phyloP scores from a whole-genome alignment of 1,140 invertebrate species.

The Bombus turneri region DNA sequence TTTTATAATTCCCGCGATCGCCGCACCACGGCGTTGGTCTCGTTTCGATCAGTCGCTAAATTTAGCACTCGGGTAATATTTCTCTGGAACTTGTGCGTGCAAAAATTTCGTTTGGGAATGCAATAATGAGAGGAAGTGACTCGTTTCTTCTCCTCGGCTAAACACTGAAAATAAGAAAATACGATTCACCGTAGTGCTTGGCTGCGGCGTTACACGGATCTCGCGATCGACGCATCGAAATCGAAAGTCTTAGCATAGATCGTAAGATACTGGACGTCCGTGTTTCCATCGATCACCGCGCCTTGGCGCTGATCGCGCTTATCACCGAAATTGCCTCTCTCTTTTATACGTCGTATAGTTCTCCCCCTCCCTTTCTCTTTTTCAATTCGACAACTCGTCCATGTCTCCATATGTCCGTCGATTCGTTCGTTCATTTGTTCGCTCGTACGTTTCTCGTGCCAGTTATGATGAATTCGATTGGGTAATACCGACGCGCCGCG shows the following conservation, averaged over 20 bases:
- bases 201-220: background rate
- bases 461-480: slow-evolving; percentile 80
- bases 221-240: slow-evolving; percentile 8
- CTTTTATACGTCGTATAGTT: slow-evolving; percentile 9
- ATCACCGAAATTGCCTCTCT: slow-evolving; percentile 40
- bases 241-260: slow-evolving; percentile 42
- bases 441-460: slow-evolving; percentile 66
- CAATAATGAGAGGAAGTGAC: background rate
- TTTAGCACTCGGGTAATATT: slow-evolving; percentile 20
- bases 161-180: background rate
- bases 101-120: background rate
- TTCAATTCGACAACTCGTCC: slow-evolving; percentile 27
- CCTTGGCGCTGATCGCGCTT: slow-evolving; percentile 41
- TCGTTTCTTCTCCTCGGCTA: background rate
- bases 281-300: slow-evolving; percentile 38
- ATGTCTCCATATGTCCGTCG: too few species aligned
- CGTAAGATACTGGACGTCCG: slow-evolving; percentile 7
- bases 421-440: slow-evolving; percentile 3
- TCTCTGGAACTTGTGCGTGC: background rate
- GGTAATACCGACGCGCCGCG: slow-evolving; percentile 73
- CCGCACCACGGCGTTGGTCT: slow-evolving; percentile 46
- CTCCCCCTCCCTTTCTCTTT: background rate
- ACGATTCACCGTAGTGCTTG: too few species aligned
- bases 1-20: slow-evolving; percentile 25
- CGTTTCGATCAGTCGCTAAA: slow-evolving; percentile 32